A percentile compares a stretch with the other conserved stretches of the same genome.
Evolutionary conservation across 1,140 invertebrate genomes (phyloP).

Genomic region (Drosophila littoralis): DNA sequence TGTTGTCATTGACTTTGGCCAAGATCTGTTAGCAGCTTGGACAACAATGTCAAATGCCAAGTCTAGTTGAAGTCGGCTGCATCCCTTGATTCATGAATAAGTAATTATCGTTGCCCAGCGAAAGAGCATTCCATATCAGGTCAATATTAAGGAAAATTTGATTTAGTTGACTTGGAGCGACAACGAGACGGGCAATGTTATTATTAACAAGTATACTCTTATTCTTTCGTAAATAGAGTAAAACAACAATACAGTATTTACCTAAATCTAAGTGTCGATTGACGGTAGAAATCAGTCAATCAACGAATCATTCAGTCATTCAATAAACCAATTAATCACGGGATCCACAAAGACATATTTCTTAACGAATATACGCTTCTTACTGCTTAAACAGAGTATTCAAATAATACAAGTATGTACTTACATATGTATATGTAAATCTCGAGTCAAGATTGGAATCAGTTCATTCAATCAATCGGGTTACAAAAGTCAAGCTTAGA

Average conservation of each 20-base stretch:
- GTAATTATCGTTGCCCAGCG: not conserved
- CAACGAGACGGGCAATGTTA: too few relatives aligned
- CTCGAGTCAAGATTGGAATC: not conserved
- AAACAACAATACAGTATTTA: too few relatives aligned
- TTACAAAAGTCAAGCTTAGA: too few relatives aligned
- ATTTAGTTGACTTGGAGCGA: too few relatives aligned
- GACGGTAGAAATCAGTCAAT: slow-evolving; percentile 15
- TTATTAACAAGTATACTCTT: too few relatives aligned
- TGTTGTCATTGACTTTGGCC: slow-evolving; percentile 42
- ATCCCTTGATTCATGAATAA: slow-evolving; percentile 32
- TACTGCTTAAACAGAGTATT: too few relatives aligned
- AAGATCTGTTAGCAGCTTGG: slow-evolving; percentile 13
- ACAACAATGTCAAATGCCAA: slow-evolving; percentile 20
- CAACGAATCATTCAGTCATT: slow-evolving; percentile 22
- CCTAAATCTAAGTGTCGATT: not conserved
- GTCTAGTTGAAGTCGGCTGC: slow-evolving; percentile 9
- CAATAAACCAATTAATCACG: slow-evolving; percentile 18
- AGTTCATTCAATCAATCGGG: slow-evolving; percentile 36
- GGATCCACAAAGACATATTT: too few relatives aligned
- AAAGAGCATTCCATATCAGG: slow-evolving; percentile 9
- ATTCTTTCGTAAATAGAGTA: too few relatives aligned
- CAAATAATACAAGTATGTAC: too few relatives aligned
- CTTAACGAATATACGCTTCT: too few relatives aligned
- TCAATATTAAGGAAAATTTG: not conserved
- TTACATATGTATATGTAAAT: too few relatives aligned